Conservation (phyloP, 2,113 vertebrate species). For the Stictonetta naevosa region DNA sequence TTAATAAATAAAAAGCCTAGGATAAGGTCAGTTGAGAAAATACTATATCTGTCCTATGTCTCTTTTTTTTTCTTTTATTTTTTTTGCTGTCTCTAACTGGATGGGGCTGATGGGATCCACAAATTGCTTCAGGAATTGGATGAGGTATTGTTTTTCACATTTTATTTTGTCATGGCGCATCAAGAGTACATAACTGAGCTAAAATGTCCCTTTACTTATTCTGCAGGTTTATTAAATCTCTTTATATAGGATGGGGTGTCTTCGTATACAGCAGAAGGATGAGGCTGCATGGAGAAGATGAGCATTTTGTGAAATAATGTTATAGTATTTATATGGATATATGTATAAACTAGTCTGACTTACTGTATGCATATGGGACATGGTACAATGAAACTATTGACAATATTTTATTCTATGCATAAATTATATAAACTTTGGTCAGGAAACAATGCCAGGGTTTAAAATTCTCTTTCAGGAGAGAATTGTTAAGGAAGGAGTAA, state of each 20-base stretch:
- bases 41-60: slow-evolving; percentile 78
- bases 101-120: slow-evolving; percentile 85
- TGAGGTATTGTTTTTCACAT: slow-evolving; percentile 87
- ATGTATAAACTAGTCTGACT: not conserved
- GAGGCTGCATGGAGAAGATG: not conserved
- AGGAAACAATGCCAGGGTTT: not conserved
- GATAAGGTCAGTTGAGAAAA: slow-evolving; percentile 71
- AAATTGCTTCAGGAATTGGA: slow-evolving; percentile 95
- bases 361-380: fast-evolving
- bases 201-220: not conserved
- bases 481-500: not conserved
- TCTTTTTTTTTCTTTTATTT: slow-evolving; percentile 65
- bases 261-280: not conserved
- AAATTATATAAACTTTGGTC: not conserved
- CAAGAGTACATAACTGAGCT: not conserved
- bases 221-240: not conserved
- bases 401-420: not conserved
- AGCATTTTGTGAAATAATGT: not conserved
- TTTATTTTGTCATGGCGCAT: slow-evolving; percentile 26
- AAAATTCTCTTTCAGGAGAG: not conserved
- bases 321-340: not conserved
- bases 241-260: not conserved
- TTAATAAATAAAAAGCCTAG: not conserved
- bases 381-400: not conserved
- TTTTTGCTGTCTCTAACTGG: slow-evolving; percentile 81